Evolutionary conservation across 2,113 vertebrate genomes (phyloP), one percentile per base, ranked within the genome.

Genomic region (Octodon degus): DNA sequence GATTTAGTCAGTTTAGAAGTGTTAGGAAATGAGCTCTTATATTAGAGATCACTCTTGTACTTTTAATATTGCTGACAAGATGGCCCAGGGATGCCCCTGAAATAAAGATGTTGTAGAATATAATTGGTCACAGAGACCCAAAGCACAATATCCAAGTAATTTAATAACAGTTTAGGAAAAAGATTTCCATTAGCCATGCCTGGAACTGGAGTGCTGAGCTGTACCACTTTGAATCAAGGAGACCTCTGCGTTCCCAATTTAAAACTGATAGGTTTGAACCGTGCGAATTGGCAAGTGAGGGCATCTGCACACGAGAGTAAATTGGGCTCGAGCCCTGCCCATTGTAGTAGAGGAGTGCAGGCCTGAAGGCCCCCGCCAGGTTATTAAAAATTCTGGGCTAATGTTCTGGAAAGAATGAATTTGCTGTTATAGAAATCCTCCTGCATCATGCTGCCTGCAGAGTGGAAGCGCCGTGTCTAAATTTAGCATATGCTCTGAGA

Each of bases 341-440:
- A 95, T 96, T 95, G 97, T 97, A 37, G 94, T 96, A 30, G 76
- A 84, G 50, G 93, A 43, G 86, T 62, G 93, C 79, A 93, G 81
- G 91, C 91, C 86, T 72, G 86, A 97, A 97, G 92, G 96, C 96
- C 91, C 95, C 86, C 47, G 89, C 9, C 53, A 93, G 68, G 94
- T 94, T 95, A 97, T 97, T 97, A 97, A 93, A 96, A 91, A 94
- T 94, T 91, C 97, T 79, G 89, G 97, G 94, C 94, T 97, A 97
- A 97, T 98, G 97, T 97, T 96, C 96, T 96, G 97, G 97, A 97
- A 98, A 97, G 89, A 97, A 97, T 94, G 94, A 94, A 97, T 95
- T 89, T 91, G 80, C 94, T 96, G 50, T 94, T 97, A 94, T 43
- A 67, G 93, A 94, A 93, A 72, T 86, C 86, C 83, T 87, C 94